Evolutionary conservation across 1,140 invertebrate species (phyloP).

Genomic region (Hydropsyche tenuis): DNA sequence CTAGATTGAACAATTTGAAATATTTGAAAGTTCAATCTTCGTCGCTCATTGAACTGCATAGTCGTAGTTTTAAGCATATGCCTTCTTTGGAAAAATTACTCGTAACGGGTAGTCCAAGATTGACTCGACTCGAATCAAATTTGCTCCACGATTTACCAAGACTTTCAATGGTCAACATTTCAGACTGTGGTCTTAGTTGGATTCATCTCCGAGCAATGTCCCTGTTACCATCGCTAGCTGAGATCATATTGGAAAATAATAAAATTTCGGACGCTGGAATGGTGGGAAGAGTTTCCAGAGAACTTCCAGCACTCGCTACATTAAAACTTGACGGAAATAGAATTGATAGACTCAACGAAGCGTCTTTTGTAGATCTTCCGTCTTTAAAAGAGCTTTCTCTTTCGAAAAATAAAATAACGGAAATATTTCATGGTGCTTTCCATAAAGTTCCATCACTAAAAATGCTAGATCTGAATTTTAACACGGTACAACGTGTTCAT

Average conservation of each 20-base stretch:
- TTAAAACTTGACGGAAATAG: conserved; percentile 75
- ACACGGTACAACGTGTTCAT: conserved; percentile 77
- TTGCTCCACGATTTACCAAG: conserved; percentile 77
- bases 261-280: conserved; percentile 76
- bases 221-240: conserved; percentile 72
- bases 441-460: conserved; percentile 76
- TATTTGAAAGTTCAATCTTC: conserved; percentile 75
- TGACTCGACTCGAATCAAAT: conserved; percentile 73
- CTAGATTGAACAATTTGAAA: conserved; percentile 68
- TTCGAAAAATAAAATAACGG: conserved; percentile 75
- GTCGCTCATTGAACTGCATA: conserved; percentile 71
- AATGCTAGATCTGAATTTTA: conserved; percentile 78
- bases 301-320: conserved; percentile 73
- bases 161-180: conserved; percentile 77
- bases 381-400: conserved; percentile 73
- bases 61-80: conserved; percentile 75
- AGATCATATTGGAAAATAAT: conserved; percentile 75
- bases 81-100: conserved; percentile 77
- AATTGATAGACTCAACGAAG: conserved; percentile 74
- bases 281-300: conserved; percentile 77
- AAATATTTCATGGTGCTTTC: conserved; percentile 79
- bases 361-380: conserved; percentile 80
- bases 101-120: conserved; percentile 70
- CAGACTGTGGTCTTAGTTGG: conserved; percentile 76
- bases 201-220: conserved; percentile 80